Base-by-base conservation (phyloP, 2,888 invertebrate species). In the Euphydryas editha region DNA sequence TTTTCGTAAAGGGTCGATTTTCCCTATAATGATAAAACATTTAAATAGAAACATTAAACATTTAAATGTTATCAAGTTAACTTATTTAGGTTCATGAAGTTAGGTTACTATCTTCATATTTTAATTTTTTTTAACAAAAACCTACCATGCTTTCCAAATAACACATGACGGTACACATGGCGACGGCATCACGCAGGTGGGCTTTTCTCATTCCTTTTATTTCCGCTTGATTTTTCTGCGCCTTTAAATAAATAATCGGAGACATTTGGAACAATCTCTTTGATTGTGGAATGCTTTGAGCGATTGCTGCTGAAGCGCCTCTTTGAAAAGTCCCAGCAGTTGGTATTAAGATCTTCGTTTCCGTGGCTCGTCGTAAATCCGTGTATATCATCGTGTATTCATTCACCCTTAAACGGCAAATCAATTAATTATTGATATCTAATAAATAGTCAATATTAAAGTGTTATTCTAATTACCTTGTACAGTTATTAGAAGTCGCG, bases 121-220 rank as follows among this genome's bases (percentile, higher is more conserved):
- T 13, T 24, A 3, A 44, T 15, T 56, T 11, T 20, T 37, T 30
- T 20, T 18, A 20, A 57, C 6, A 42, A 44, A 20, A n/a, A 47
- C 55, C 74, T 69, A 81, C 81, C 78, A 76, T 77, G 39, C 75
- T 84, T 76, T 91, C 88, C 70, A 92, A 78, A 69, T 91, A 92
- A 71, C 84, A 88, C 73, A 98, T 94, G 74, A 97, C 96, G 76
- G 98, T 97, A 83, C 98, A 97, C 90, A 98, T 95, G 0, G 98
- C 98, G 0, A 96, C 96, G 0, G 96, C 98, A 86, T 99, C 99
- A 60, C 96, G 94, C 61, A 98, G 90, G 81, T 98, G 98, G 0
- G 98, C 97, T 59, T 91, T 94, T 73, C 94, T 94, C 98, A 98
- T 98, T 57, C 98, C 98, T 61, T 93, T 92, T 21, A 95, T 94